A percentile compares a stretch with the other conserved stretches of the same genome.
phyloP scores from a whole-genome alignment of 2,113 vertebrate genomes.

The Strix uralensis region DNA sequence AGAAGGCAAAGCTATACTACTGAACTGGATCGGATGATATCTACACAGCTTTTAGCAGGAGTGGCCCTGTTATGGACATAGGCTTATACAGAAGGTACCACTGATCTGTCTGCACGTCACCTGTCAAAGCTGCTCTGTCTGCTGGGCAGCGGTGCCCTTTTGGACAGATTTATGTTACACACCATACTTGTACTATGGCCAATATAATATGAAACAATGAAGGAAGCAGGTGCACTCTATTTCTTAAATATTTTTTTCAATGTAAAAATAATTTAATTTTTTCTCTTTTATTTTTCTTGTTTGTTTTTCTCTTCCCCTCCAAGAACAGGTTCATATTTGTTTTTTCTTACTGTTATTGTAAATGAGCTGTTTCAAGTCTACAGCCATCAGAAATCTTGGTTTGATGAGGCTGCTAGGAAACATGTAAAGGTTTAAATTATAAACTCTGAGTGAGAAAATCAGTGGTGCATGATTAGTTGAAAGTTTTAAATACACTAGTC shows the following conservation, averaged over 20 bases:
- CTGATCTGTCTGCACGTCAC: neutral
- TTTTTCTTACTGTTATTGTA: neutral
- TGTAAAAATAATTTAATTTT: neutral
- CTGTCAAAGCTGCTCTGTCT: neutral
- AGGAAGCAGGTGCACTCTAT: neutral
- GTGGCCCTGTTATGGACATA: neutral
- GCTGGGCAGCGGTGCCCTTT: neutral
- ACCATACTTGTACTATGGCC: neutral
- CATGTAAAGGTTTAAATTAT: conserved; percentile 27
- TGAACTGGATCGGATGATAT: neutral
- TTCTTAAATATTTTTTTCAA: neutral
- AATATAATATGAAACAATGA: neutral
- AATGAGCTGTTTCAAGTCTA: neutral
- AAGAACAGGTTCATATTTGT: neutral
- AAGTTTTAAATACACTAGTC: conserved; percentile 25
- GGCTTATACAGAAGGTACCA: neutral
- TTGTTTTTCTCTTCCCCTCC: too few species aligned
- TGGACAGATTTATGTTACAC: neutral
- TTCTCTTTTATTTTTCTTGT: neutral
- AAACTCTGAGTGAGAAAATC: neutral
- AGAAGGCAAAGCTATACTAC: neutral
- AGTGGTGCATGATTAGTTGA: neutral
- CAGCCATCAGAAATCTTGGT: neutral
- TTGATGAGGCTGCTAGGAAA: neutral
- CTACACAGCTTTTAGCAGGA: neutral